phyloP scores from a whole-genome alignment of 2,888 invertebrate species.

The Sarcophaga caerulescens region DNA sequence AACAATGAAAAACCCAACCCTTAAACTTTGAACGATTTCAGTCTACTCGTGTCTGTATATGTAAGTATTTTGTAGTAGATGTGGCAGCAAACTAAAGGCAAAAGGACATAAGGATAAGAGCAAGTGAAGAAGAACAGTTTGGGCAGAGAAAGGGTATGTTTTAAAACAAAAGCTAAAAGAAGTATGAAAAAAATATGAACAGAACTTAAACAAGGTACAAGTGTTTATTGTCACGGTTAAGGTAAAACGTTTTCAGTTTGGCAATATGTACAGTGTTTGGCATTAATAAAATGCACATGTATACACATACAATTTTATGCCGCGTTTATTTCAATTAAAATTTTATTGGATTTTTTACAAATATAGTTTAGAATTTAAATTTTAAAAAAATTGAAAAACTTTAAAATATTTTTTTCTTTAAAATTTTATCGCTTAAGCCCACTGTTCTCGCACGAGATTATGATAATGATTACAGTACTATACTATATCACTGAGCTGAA shows the following conservation, averaged over 20 bases:
- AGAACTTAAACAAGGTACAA: conserved; percentile 49
- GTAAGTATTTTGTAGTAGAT: not conserved
- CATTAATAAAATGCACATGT: not conserved
- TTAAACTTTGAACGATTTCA: conserved; percentile 37
- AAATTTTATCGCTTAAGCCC: not conserved
- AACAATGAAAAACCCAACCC: conserved; percentile 49
- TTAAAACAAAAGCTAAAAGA: not conserved
- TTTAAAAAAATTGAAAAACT: not conserved
- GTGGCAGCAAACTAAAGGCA: conserved; percentile 16
- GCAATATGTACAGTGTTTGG: conserved; percentile 25
- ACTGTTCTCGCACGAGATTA: conserved; percentile 1
- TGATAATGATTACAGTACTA: conserved; percentile 6
- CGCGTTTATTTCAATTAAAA: not conserved
- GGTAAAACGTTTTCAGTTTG: conserved; percentile 38
- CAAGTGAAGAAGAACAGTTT: not conserved
- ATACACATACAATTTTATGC: not conserved
- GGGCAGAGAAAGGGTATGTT: not conserved
- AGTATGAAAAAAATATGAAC: not conserved
- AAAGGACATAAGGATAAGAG: conserved; percentile 50
- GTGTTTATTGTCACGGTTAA: conserved; percentile 66
- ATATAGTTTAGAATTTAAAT: not conserved
- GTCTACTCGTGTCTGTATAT: not conserved
- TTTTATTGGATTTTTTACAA: not conserved
- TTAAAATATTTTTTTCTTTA: not conserved
- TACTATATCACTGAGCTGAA: conserved; percentile 11